A percentile compares a stretch with the other conserved stretches of the same genome.
phyloP scores from a whole-genome alignment of 2,113 vertebrate species.

The Ailurus styani region DNA sequence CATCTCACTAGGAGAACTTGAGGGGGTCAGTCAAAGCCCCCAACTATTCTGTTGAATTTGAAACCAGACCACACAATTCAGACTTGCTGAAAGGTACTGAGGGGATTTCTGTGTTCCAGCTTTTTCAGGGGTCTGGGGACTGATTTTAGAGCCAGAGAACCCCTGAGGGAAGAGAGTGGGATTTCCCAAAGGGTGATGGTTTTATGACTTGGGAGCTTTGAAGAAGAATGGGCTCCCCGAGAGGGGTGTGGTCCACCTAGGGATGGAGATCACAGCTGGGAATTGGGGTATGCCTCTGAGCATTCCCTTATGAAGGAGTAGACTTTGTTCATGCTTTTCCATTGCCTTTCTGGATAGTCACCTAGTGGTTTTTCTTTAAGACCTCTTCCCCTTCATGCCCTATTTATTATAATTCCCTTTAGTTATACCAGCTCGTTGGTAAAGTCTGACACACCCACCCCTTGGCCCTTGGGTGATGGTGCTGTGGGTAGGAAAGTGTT shows the following conservation, averaged over 20 bases:
- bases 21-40: not conserved
- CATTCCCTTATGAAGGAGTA: not conserved
- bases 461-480: not conserved
- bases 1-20: not conserved
- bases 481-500: not conserved
- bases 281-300: not conserved
- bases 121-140: not conserved
- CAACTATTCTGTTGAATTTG: not conserved
- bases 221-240: not conserved
- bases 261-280: not conserved
- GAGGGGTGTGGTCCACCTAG: not conserved
- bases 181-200: not conserved
- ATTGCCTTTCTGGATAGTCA: not conserved
- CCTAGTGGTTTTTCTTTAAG: not conserved
- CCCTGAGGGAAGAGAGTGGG: not conserved
- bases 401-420: not conserved
- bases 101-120: not conserved
- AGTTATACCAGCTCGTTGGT: not conserved
- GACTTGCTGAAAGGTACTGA: not conserved
- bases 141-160: not conserved
- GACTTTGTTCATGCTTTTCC: not conserved
- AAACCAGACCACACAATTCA: not conserved
- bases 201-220: not conserved
- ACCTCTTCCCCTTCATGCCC: not conserved
- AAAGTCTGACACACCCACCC: not conserved